phyloP scores from a whole-genome alignment of 2,888 invertebrate genomes.

The Trichogramma evanescens region DNA sequence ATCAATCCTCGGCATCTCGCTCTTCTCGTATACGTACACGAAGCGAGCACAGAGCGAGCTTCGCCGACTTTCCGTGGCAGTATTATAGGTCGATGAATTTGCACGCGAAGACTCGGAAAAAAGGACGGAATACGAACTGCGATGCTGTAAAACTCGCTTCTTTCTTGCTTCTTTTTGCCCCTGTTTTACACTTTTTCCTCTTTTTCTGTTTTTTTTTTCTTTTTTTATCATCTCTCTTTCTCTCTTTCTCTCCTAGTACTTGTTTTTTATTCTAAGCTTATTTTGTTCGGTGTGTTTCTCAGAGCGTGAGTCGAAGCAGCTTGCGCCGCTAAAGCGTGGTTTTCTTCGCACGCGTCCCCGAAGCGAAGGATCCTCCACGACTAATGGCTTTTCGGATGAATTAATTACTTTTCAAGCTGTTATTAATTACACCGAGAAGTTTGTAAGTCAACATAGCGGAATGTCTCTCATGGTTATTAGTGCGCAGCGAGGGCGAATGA shows the following conservation, averaged over 20 bases:
- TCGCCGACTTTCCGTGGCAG: too few species aligned
- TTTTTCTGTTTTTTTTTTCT: too few species aligned
- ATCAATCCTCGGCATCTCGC: too few species aligned
- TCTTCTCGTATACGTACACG: too few species aligned
- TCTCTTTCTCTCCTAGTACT: neutral
- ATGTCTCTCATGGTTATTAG: too few species aligned
- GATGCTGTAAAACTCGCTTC: neutral
- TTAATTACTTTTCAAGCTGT: constrained; percentile 15
- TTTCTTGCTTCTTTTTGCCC: neutral
- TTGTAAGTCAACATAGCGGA: too few species aligned
- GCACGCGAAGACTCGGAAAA: neutral
- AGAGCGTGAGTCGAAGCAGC: neutral
- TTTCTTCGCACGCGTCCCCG: neutral
- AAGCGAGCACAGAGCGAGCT: too few species aligned
- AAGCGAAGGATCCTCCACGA: constrained; percentile 1
- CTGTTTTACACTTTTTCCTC: neutral
- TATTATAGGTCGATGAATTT: too few species aligned
- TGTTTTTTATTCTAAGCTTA: neutral
- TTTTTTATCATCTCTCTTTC: too few species aligned
- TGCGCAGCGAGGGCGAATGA: too few species aligned
- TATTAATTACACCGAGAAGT: constrained; percentile 5
- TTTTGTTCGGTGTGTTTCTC: neutral
- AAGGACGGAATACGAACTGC: neutral
- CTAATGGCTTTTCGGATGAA: constrained; percentile 13
- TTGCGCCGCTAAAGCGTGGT: neutral